Evolutionary conservation across 2,888 invertebrate species (phyloP), one percentile per base, ranked within the genome.

Genomic region (Sphinx pinastri): DNA sequence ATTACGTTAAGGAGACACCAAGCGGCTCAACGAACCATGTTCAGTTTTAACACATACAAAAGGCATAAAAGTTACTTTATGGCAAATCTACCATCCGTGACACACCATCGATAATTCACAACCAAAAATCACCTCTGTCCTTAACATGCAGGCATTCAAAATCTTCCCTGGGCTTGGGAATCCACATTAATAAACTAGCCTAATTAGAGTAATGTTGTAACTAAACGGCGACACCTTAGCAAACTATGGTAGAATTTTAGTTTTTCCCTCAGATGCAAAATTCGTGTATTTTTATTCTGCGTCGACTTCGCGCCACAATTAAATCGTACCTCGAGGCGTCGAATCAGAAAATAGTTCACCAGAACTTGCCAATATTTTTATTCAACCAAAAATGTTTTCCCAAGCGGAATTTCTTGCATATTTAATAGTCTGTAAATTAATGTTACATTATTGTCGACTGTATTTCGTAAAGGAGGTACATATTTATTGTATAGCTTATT

Each of bases 281-380:
- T 45, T 54, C 14, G 2, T 60, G 19, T 19, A 69, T 54, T 69
- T 60, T 63, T 69, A 51, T 25, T 59, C 31, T 55, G 51, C 51
- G 10, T 59, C 59, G 38, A 16, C 69, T 52, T 63, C 63, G 52
- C 69, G 38, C 59, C 60, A 69, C 60, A 69, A 69, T 69, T 69
- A 69, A 63, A 69, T 38, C 54, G 54, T 52, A 52, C 69, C 69
- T 60, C 69, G 60, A 51, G 54, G 69, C 69, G 69, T 54, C 60
- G 69, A 69, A 63, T 63, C 60, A 38, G 69, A 69, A 63, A 69
- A 69, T 69, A 60, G 54, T 69, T 69, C 60, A 52, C 31, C 47
- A 19, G 13, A 49, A 63, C 63, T 63, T 63, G 63, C 63, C 63
- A 63, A 63, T 63, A 63, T 49, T 63, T 63, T 63, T 63, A 63